Evolutionary conservation across 2,113 vertebrate species (phyloP).

Genomic region (Leucopsar rothschildi): DNA sequence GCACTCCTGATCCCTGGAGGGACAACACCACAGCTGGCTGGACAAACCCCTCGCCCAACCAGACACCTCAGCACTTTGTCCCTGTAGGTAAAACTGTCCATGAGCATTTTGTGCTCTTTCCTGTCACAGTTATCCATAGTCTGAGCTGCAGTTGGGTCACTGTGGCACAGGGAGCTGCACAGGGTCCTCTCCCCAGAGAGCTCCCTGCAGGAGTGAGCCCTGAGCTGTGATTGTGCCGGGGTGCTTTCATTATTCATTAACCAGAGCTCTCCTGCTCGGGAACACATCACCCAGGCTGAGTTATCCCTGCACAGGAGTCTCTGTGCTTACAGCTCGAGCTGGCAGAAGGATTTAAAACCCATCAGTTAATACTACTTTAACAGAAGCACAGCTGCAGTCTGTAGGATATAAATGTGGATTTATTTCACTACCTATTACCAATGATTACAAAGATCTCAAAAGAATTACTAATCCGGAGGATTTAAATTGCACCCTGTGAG

Average conservation of each 20-base stretch:
- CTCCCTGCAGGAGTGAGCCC: neutral
- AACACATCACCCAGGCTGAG: slow-evolving; percentile 12
- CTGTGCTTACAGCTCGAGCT: neutral
- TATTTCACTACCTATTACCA: slow-evolving; percentile 56
- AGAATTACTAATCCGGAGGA: slow-evolving; percentile 39
- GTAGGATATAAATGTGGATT: slow-evolving; percentile 51
- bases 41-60: fast-evolving
- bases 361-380: slow-evolving; percentile 14
- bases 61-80: neutral
- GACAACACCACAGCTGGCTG: fast-evolving
- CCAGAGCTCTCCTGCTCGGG: neutral
- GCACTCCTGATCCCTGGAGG: neutral
- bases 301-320: neutral
- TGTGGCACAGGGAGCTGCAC: neutral
- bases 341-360: slow-evolving; percentile 49
- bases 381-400: slow-evolving; percentile 51
- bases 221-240: neutral
- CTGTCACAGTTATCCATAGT: fast-evolving
- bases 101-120: neutral
- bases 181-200: neutral
- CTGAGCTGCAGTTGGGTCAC: neutral
- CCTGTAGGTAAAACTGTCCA: neutral
- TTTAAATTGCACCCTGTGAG: slow-evolving; percentile 47
- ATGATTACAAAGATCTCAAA: slow-evolving; percentile 58
- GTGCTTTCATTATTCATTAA: slow-evolving; percentile 45